Conservation (phyloP, 2,113 vertebrate genomes). For the Chloebia gouldiae region DNA sequence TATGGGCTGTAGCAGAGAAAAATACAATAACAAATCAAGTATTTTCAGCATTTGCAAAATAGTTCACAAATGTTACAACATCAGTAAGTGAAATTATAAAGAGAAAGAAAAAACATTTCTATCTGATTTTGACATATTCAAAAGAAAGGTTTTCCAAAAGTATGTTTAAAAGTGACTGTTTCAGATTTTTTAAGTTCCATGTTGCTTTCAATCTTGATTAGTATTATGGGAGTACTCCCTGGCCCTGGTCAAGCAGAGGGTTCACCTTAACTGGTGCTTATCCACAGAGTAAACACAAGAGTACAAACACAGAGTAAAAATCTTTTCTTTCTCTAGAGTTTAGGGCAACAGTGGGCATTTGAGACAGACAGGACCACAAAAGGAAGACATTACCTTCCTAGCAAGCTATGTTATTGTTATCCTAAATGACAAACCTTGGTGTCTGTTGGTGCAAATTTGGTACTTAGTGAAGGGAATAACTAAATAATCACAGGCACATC, state of each 20-base stretch:
- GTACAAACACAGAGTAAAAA: background rate
- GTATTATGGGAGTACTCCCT: accelerated
- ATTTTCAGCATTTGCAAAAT: background rate
- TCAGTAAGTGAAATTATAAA: background rate
- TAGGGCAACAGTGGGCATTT: background rate
- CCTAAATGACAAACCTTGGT: background rate
- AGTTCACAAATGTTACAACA: background rate
- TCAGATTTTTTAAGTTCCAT: background rate
- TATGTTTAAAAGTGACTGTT: background rate
- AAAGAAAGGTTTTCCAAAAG: background rate
- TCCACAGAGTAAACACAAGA: too few relatives aligned
- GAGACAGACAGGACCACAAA: background rate
- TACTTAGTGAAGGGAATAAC: background rate
- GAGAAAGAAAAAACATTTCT: accelerated
- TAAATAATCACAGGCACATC: background rate
- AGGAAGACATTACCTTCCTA: background rate
- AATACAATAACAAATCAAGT: background rate
- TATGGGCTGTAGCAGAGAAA: background rate
- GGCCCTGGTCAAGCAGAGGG: accelerated
- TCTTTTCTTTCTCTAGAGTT: background rate
- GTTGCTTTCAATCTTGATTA: background rate
- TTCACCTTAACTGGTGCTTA: background rate
- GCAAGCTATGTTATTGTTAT: accelerated
- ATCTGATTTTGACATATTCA: background rate
- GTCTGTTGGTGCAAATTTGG: background rate